These are phyloP conservation scores for Clunio marinus DNA, from an alignment of 2,888 invertebrate genomes.

Conservation along the genomic window DNA sequence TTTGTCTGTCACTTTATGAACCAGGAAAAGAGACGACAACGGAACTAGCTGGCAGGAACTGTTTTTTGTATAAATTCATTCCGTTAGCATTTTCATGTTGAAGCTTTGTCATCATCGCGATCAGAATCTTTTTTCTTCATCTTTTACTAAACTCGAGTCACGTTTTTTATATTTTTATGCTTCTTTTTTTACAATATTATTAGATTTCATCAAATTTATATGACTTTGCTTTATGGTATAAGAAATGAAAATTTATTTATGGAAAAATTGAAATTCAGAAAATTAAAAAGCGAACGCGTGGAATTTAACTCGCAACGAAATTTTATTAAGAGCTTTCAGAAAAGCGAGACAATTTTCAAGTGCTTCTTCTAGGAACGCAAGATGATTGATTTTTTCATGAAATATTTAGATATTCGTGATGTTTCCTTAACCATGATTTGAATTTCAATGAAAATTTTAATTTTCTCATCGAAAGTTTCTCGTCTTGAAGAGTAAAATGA, in stretches of 20 bases:
- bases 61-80: too few relatives aligned
- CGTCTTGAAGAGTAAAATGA: not conserved
- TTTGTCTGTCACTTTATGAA: too few relatives aligned
- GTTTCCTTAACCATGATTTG: not conserved
- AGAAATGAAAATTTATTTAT: not conserved
- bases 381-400: too few relatives aligned
- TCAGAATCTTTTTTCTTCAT: not conserved
- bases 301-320: not conserved
- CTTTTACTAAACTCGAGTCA: slow-evolving; percentile 13
- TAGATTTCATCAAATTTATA: slow-evolving; percentile 23
- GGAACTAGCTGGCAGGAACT: too few relatives aligned
- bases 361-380: not conserved
- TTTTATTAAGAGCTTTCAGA: not conserved
- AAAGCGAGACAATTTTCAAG: not conserved
- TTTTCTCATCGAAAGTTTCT: not conserved
- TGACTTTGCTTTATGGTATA: not conserved
- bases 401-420: too few relatives aligned
- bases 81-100: too few relatives aligned
- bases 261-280: not conserved
- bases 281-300: too few relatives aligned
- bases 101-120: too few relatives aligned
- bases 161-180: slow-evolving; percentile 20
- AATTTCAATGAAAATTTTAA: not conserved
- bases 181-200: not conserved
- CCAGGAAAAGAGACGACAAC: too few relatives aligned